A percentile compares a stretch with the other conserved stretches of the same genome.
phyloP scores from a whole-genome alignment of 2,888 invertebrate species.

The Drosophila parthenogenetica region DNA sequence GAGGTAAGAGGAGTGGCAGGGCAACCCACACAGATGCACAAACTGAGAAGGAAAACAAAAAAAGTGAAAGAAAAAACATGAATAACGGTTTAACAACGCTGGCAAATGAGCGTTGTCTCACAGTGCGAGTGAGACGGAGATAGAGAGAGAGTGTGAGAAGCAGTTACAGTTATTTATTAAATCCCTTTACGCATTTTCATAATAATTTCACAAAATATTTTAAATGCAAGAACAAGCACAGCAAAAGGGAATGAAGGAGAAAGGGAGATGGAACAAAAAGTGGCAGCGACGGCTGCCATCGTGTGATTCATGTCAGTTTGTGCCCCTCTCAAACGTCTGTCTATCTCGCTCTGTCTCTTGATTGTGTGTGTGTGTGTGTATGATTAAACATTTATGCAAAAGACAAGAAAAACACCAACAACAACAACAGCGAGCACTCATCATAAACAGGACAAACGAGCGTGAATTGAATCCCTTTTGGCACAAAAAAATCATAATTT shows the following conservation, averaged over 20 bases:
- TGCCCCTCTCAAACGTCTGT: conserved; percentile 22
- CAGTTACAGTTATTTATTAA: conserved; percentile 84
- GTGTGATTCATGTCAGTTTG: conserved; percentile 73
- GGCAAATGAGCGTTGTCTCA: conserved; percentile 49
- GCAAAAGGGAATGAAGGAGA: background rate
- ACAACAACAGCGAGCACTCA: conserved; percentile 50
- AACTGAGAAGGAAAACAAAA: conserved; percentile 41
- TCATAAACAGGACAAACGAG: conserved; percentile 80
- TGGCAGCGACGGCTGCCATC: conserved; percentile 57
- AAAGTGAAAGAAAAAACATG: conserved; percentile 46
- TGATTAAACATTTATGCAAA: conserved; percentile 72
- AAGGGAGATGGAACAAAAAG: conserved; percentile 1
- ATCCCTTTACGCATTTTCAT: conserved; percentile 84
- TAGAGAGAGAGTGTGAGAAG: conserved; percentile 53
- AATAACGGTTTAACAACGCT: conserved; percentile 54
- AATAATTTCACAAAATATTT: conserved; percentile 83
- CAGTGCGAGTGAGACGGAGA: conserved; percentile 20
- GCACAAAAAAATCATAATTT: conserved; percentile 81
- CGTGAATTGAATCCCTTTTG: conserved; percentile 83
- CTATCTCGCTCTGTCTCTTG: conserved; percentile 18
- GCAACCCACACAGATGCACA: conserved; percentile 69
- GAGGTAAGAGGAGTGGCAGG: conserved; percentile 7
- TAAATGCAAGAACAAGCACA: conserved; percentile 58
- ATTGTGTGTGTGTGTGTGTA: conserved; percentile 45
- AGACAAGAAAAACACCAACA: conserved; percentile 34